phyloP scores from a whole-genome alignment of 2,888 invertebrate species.

The Drosophila anomalata region DNA sequence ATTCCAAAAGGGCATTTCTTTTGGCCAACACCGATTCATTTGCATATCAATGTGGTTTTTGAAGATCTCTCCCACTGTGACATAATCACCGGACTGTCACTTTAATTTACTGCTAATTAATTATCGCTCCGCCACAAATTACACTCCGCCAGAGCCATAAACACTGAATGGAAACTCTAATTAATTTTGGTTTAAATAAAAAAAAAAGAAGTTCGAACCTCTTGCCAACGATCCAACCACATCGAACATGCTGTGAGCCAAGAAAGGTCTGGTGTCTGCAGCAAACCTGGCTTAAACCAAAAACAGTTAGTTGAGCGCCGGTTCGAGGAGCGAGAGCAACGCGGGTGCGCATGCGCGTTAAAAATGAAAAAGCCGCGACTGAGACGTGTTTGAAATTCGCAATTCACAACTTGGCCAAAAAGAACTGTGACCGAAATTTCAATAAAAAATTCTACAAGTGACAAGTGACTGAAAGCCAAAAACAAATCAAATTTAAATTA shows the following conservation, averaged over 20 bases:
- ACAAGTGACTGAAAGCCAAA: slow-evolving; percentile 28
- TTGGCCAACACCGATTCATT: slow-evolving; percentile 37
- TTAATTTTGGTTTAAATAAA: slow-evolving; percentile 25
- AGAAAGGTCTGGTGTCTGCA: neutral
- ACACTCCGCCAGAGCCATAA: slow-evolving; percentile 20
- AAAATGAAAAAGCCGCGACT: slow-evolving; percentile 58
- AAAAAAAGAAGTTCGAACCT: slow-evolving; percentile 14
- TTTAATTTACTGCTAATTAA: slow-evolving; percentile 69
- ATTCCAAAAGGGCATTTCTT: slow-evolving; percentile 14
- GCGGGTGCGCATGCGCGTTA: slow-evolving; percentile 62
- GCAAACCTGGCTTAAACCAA: slow-evolving; percentile 7
- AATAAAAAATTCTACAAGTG: slow-evolving; percentile 25
- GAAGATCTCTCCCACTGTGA: slow-evolving; percentile 47
- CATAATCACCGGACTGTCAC: slow-evolving; percentile 63
- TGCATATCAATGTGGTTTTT: slow-evolving; percentile 61
- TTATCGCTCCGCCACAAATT: slow-evolving; percentile 30
- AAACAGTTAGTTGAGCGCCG: slow-evolving; percentile 38
- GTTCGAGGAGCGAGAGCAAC: slow-evolving; percentile 54
- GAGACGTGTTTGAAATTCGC: slow-evolving; percentile 70
- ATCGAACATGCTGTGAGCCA: slow-evolving; percentile 25
- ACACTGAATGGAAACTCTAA: slow-evolving; percentile 31
- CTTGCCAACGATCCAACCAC: slow-evolving; percentile 23
- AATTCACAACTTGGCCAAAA: slow-evolving; percentile 31
- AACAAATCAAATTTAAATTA: slow-evolving; percentile 17
- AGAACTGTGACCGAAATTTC: slow-evolving; percentile 37